Percentiles rank a stretch among this genome's conserved stretches.
Evolutionary conservation across 2,888 invertebrate species (phyloP).

Genomic region (Diploptera punctata): DNA sequence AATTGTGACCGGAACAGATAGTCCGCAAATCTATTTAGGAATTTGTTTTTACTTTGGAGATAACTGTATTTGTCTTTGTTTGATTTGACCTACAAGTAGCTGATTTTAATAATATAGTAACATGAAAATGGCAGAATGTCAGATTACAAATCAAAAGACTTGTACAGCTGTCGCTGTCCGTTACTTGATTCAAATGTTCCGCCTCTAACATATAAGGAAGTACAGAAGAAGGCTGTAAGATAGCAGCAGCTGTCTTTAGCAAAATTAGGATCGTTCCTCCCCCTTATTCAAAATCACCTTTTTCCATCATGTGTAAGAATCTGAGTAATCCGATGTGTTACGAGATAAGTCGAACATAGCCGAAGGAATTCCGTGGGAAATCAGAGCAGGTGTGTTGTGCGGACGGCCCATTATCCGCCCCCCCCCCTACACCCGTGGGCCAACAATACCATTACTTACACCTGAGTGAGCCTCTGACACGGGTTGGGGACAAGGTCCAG

Average conservation of each 20-base stretch:
- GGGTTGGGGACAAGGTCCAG: conserved; percentile 4
- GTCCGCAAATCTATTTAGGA: no score
- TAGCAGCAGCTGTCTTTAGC: conserved; percentile 25
- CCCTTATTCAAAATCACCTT: conserved; percentile 8
- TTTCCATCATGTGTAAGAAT: background rate
- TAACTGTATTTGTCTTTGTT: no score
- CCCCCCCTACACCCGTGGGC: background rate
- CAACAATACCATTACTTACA: conserved; percentile 21
- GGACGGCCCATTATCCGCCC: background rate
- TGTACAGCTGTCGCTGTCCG: no score
- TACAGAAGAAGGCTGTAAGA: conserved; percentile 12
- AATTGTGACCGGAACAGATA: no score
- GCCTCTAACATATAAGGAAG: background rate
- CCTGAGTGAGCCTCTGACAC: conserved; percentile 5
- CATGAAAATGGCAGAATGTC: no score
- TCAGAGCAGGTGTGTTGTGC: conserved; percentile 39
- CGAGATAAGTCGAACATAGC: conserved; percentile 31
- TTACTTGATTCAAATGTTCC: no score
- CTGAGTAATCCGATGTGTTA: conserved; percentile 11
- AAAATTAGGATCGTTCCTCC: background rate
- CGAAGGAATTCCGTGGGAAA: conserved; percentile 42
- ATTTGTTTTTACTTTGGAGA: no score
- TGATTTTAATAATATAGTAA: no score
- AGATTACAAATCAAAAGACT: no score
- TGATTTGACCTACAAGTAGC: no score